These are phyloP conservation scores for Cyphomyrmex costatus DNA, from an alignment of 1,140 invertebrate species.

Conservation along the genomic window DNA sequence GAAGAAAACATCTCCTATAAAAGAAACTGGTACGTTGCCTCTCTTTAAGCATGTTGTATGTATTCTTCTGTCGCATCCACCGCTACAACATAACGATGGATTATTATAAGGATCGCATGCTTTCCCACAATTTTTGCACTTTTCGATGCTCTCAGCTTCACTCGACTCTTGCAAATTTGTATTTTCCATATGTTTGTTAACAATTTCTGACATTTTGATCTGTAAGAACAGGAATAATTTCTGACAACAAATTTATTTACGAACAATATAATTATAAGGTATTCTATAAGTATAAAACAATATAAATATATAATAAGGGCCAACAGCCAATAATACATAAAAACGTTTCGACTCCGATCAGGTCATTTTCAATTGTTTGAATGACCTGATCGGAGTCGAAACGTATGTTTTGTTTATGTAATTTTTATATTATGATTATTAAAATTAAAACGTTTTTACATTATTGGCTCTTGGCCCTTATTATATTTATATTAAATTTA, in stretches of 20 bases:
- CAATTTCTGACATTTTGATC: conserved; percentile 32
- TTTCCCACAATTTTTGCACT: conserved; percentile 79
- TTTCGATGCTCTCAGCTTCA: not conserved
- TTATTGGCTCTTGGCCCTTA: no score
- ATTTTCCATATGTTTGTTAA: not conserved
- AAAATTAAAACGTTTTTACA: no score
- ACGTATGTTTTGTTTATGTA: not conserved
- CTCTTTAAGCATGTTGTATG: conserved; percentile 89
- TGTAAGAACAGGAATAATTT: not conserved
- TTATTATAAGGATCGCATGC: conserved; percentile 77
- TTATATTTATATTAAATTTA: no score
- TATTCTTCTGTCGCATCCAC: conserved; percentile 87
- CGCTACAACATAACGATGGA: conserved; percentile 78
- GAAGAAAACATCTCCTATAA: conserved; percentile 93
- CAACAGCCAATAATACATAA: no score
- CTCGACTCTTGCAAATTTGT: not conserved
- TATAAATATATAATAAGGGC: no score
- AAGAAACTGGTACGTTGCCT: conserved; percentile 89
- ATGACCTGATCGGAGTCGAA: no score
- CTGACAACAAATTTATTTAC: no score
- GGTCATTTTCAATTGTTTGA: no score
- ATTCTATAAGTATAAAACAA: no score
- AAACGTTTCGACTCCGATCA: no score
- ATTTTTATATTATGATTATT: no score
- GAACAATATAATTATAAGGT: no score